phyloP scores from a whole-genome alignment of 2,888 invertebrate species.

The Drosophila imparisetae region DNA sequence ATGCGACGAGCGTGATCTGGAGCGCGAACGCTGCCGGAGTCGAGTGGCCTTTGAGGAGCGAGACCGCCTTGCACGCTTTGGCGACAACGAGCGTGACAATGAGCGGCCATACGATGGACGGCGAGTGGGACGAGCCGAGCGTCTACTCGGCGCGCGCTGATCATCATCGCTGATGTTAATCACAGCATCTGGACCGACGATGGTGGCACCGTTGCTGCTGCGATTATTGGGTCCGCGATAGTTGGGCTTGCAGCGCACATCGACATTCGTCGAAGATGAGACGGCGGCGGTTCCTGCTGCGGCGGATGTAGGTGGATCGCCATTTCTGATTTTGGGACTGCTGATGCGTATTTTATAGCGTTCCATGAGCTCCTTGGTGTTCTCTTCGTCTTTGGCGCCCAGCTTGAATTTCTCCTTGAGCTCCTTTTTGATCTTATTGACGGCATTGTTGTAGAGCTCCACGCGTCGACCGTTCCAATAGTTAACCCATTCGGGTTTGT shows the following conservation, averaged over 20 bases:
- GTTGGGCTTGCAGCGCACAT: conserved; percentile 51
- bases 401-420: conserved; percentile 87
- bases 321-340: conserved; percentile 40
- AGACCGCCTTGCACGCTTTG: conserved; percentile 44
- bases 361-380: conserved; percentile 82
- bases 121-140: conserved; percentile 31
- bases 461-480: conserved; percentile 94
- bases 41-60: conserved; percentile 49
- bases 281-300: background rate
- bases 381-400: conserved; percentile 85
- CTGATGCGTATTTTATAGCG: conserved; percentile 80
- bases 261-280: background rate
- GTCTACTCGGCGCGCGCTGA: conserved; percentile 27
- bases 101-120: conserved; percentile 51
- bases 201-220: conserved; percentile 3
- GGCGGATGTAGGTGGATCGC: background rate
- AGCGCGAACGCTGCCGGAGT: conserved; percentile 37
- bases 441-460: conserved; percentile 89
- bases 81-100: conserved; percentile 51
- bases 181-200: conserved; percentile 42
- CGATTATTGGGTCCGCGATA: conserved; percentile 39
- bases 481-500: conserved; percentile 94
- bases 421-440: conserved; percentile 89
- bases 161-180: conserved; percentile 84
- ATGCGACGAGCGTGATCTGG: conserved; percentile 49